Percentiles rank a stretch among this genome's conserved stretches.
Conservation (phyloP, 2,113 vertebrate genomes). For the Tachycineta bicolor region DNA sequence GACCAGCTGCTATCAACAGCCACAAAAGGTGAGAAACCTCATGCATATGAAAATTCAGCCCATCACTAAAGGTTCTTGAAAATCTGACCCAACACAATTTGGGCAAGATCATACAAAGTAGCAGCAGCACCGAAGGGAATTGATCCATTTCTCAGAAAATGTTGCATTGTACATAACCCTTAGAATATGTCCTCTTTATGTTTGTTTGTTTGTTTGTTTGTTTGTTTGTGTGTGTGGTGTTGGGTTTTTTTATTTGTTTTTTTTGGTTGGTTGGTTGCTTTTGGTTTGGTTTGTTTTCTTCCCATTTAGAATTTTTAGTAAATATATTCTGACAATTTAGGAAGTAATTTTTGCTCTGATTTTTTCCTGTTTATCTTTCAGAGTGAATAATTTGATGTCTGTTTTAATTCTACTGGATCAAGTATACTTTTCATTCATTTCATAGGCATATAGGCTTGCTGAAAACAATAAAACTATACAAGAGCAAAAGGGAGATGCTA, state of each 20-base stretch:
- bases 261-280: not conserved
- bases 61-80: not conserved
- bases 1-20: not conserved
- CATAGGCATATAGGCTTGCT: not conserved
- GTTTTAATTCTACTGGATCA: not conserved
- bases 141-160: not conserved
- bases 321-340: not conserved
- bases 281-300: not conserved
- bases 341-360: not conserved
- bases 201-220: not conserved
- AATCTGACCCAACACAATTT: not conserved
- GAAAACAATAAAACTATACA: constrained; percentile 11
- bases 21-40: not conserved
- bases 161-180: not conserved
- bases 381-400: not conserved
- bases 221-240: not conserved
- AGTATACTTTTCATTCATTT: constrained; percentile 1
- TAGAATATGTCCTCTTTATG: not conserved
- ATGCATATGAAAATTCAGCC: not conserved
- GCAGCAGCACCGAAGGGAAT: not conserved
- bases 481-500: constrained; percentile 16
- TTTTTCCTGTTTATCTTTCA: not conserved
- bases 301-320: not conserved
- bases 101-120: not conserved
- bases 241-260: not conserved